phyloP scores from a whole-genome alignment of 1,140 invertebrate species.

The Zaprionus ghesquierei region DNA sequence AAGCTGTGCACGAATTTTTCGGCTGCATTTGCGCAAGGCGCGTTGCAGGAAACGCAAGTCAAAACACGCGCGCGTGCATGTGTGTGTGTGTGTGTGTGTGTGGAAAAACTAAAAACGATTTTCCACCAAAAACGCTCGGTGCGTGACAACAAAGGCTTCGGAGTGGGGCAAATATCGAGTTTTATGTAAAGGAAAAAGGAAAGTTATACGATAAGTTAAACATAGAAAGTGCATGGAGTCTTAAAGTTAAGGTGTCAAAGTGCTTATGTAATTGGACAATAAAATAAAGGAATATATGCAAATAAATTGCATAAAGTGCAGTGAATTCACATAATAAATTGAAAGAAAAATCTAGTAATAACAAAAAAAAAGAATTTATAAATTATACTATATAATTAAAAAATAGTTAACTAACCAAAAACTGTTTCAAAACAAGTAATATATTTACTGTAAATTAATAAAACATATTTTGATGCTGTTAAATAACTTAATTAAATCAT shows the following conservation, averaged over 20 bases:
- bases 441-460: background rate
- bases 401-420: background rate
- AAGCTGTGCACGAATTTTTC: slow-evolving; percentile 45
- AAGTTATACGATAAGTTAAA: background rate
- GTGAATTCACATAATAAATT: no score
- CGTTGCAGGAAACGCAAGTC: slow-evolving; percentile 61
- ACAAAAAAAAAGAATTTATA: background rate
- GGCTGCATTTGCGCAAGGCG: slow-evolving; percentile 72
- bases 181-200: slow-evolving; percentile 21
- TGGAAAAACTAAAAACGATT: slow-evolving; percentile 7
- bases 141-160: background rate
- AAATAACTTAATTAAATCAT: background rate
- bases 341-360: no score
- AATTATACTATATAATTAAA: background rate
- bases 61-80: slow-evolving; percentile 23
- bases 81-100: slow-evolving; percentile 1
- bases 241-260: no score
- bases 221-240: background rate
- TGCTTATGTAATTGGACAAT: no score
- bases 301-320: no score
- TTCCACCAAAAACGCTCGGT: background rate
- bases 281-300: no score
- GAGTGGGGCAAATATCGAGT: background rate
- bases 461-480: background rate
- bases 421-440: background rate